These are phyloP conservation scores for Leptestheria dahalacensis DNA, from an alignment of 1,140 invertebrate genomes.

Conservation along the genomic window DNA sequence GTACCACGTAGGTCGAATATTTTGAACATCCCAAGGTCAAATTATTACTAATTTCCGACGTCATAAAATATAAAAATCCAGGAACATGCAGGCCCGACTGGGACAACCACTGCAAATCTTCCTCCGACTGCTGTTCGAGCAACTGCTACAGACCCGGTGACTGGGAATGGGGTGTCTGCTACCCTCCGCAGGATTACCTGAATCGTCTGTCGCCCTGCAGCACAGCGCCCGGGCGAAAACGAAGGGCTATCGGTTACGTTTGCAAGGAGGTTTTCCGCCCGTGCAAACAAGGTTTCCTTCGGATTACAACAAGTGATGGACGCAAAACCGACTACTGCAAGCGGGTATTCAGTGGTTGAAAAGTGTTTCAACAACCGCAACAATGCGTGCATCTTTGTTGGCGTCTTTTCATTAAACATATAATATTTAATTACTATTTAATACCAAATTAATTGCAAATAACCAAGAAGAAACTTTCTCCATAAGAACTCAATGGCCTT, in stretches of 20 bases:
- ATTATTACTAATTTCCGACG: no score
- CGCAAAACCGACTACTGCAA: background rate
- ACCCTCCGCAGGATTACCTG: background rate
- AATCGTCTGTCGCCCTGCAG: background rate
- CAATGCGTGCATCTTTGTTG: no score
- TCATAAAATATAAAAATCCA: no score
- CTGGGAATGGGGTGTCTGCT: background rate
- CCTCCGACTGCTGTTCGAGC: background rate
- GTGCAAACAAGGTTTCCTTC: background rate
- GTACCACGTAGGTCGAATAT: no score
- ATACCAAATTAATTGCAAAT: no score
- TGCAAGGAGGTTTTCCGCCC: background rate
- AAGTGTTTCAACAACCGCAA: no score
- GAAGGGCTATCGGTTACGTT: background rate
- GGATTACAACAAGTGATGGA: background rate
- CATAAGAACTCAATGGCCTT: no score
- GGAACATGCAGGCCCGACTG: background rate
- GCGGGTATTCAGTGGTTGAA: background rate
- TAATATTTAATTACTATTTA: no score
- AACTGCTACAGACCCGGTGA: background rate
- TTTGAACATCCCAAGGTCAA: no score
- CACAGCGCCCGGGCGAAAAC: background rate
- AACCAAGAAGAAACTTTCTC: no score
- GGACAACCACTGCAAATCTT: background rate
- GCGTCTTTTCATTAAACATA: no score